Evolutionary conservation across 2,797 vertebrate species (phyloP).

Genomic region (Protosalanx chinensis): DNA sequence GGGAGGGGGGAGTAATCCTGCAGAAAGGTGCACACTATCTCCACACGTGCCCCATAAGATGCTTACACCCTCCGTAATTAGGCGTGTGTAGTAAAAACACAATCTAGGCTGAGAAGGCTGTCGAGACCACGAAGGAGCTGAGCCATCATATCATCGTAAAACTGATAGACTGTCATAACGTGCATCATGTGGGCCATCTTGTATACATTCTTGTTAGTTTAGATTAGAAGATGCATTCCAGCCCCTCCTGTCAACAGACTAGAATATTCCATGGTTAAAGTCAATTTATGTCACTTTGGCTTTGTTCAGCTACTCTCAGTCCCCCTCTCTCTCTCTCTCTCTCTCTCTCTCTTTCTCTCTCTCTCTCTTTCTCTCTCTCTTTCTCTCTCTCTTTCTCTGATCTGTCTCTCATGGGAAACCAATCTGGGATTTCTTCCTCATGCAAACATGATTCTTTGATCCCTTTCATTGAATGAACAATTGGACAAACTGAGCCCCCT

Average conservation of each 20-base stretch:
- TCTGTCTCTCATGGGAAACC: background rate
- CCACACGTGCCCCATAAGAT: constrained; percentile 69
- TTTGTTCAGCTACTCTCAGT: background rate
- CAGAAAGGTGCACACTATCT: constrained; percentile 62
- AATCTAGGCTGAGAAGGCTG: background rate
- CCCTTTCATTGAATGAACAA: constrained; percentile 11
- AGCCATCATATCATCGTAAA: background rate
- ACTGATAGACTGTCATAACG: background rate
- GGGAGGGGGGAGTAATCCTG: constrained; percentile 58
- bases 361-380: background rate
- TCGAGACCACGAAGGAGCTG: background rate
- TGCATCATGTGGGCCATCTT: no score
- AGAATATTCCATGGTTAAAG: background rate
- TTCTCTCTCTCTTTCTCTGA: background rate
- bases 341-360: background rate
- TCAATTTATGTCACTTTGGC: background rate
- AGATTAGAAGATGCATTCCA: no score
- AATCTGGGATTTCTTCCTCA: background rate
- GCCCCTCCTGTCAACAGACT: background rate
- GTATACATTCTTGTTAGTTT: no score
- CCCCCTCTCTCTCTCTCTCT: no score
- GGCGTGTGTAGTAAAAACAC: constrained; percentile 68
- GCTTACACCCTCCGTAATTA: constrained; percentile 69
- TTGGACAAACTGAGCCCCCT: constrained; percentile 58
- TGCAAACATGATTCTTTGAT: background rate